Percentiles rank a stretch among this genome's conserved stretches.
These are phyloP conservation scores for Chaunax sp. DNA, from an alignment of 2,797 vertebrate genomes.

Conservation along the genomic window DNA sequence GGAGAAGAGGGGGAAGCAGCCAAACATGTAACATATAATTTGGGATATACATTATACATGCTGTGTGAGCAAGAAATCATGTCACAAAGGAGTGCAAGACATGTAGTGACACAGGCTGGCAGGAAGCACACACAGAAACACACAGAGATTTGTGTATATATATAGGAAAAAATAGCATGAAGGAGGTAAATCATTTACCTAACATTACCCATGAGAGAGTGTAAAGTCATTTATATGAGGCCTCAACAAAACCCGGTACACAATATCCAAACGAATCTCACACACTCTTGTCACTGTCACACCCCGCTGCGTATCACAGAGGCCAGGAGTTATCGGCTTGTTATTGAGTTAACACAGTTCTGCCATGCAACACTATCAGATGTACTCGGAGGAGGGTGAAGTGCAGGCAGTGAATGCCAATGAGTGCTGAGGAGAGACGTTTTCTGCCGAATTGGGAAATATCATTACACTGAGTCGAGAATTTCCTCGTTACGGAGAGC, in stretches of 20 bases:
- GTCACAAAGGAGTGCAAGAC: conserved; percentile 43
- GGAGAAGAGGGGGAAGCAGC: conserved; percentile 30
- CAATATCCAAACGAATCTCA: conserved; percentile 36
- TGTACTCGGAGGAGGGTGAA: conserved; percentile 37
- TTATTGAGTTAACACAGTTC: conserved; percentile 46
- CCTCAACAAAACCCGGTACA: conserved; percentile 37
- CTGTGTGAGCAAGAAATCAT: conserved; percentile 67
- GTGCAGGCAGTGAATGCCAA: conserved; percentile 37
- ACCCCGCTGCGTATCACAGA: conserved; percentile 39
- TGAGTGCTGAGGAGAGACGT: conserved; percentile 52
- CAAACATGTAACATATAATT: conserved; percentile 74
- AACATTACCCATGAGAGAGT: conserved; percentile 65
- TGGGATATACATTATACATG: conserved; percentile 79
- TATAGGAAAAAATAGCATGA: conserved; percentile 59
- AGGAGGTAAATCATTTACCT: conserved; percentile 70
- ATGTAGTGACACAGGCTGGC: conserved; percentile 38
- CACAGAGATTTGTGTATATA: conserved; percentile 20
- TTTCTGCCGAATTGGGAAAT: conserved; percentile 50
- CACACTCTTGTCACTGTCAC: conserved; percentile 37
- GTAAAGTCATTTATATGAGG: conserved; percentile 65
- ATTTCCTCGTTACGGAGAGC: conserved; percentile 65
- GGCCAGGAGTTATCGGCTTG: conserved; percentile 35
- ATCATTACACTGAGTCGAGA: conserved; percentile 64
- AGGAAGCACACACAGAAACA: conserved; percentile 27
- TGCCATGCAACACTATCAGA: conserved; percentile 22